A percentile compares a stretch with the other conserved stretches of the same genome.
Conservation (phyloP, 1,140 invertebrate genomes). For the Papilio dardanus region DNA sequence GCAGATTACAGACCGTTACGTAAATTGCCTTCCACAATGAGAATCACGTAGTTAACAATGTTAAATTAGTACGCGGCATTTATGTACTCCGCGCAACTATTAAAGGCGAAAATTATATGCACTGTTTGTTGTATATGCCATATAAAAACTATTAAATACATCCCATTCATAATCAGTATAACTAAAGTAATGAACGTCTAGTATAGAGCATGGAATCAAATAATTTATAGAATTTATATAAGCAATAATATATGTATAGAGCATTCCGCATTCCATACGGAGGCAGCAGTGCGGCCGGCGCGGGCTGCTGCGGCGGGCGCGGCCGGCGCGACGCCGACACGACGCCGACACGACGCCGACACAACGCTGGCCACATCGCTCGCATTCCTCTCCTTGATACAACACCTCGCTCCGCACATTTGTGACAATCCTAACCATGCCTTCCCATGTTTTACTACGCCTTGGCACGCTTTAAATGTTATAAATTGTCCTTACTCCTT, state of each 20-base stretch:
- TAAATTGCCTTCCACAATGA: not conserved
- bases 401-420: constrained; percentile 48
- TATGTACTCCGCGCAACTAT: not conserved
- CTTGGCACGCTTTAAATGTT: not conserved
- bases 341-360: constrained; percentile 49
- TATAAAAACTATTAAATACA: not conserved
- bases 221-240: constrained; percentile 29
- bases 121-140: not conserved
- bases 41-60: not conserved
- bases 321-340: constrained; percentile 58
- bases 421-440: constrained; percentile 38
- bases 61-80: not conserved
- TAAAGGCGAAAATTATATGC: not conserved
- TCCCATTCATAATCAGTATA: not conserved
- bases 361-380: constrained; percentile 49
- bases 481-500: not conserved
- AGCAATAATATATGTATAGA: constrained; percentile 58
- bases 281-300: constrained; percentile 60
- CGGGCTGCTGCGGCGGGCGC: constrained; percentile 51
- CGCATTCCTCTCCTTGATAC: constrained; percentile 64
- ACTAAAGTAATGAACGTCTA: not conserved
- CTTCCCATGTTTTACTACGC: constrained; percentile 32
- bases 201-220: not conserved
- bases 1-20: constrained; percentile 3
- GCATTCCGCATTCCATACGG: constrained; percentile 67